These are phyloP conservation scores for Cacatua alba DNA, from an alignment of 2,113 vertebrate species.

Conservation along the genomic window DNA sequence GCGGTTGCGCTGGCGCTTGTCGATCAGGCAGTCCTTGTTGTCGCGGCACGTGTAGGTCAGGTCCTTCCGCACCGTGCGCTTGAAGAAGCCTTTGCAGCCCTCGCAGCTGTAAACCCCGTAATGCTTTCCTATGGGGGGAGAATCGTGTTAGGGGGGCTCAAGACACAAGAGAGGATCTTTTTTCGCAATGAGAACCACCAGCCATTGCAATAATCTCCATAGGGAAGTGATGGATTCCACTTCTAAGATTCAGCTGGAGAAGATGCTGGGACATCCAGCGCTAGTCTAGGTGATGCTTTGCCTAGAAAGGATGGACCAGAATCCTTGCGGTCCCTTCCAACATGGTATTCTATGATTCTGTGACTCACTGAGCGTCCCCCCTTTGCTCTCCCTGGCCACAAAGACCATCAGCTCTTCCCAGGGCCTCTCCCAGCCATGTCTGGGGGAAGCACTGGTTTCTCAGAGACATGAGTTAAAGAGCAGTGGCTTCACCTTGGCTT, in stretches of 20 bases:
- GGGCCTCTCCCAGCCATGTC: accelerated
- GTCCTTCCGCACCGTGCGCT: slow-evolving; percentile 96
- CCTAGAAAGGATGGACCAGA: neutral
- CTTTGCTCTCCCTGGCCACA: neutral
- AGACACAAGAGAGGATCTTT: neutral
- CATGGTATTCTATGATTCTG: neutral
- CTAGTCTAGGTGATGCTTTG: neutral
- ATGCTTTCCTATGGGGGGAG: slow-evolving; percentile 85
- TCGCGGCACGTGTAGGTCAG: slow-evolving; percentile 96
- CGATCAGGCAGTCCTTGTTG: slow-evolving; percentile 97
- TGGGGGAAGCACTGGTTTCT: neutral
- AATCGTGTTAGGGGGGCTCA: neutral
- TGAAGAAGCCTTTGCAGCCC: slow-evolving; percentile 99
- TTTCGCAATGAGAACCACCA: neutral
- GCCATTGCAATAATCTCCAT: neutral
- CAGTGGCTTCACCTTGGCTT: neutral
- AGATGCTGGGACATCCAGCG: neutral
- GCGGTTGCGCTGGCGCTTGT: slow-evolving; percentile 98
- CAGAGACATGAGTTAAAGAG: neutral
- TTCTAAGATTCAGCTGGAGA: too few species aligned
- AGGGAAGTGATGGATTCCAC: neutral
- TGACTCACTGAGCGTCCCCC: neutral
- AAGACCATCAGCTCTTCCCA: neutral
- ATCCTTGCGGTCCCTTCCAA: neutral
- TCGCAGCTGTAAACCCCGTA: slow-evolving; percentile 99